phyloP scores from a whole-genome alignment of 1,140 invertebrate species.

The Pseudomyrmex cubaensis region DNA sequence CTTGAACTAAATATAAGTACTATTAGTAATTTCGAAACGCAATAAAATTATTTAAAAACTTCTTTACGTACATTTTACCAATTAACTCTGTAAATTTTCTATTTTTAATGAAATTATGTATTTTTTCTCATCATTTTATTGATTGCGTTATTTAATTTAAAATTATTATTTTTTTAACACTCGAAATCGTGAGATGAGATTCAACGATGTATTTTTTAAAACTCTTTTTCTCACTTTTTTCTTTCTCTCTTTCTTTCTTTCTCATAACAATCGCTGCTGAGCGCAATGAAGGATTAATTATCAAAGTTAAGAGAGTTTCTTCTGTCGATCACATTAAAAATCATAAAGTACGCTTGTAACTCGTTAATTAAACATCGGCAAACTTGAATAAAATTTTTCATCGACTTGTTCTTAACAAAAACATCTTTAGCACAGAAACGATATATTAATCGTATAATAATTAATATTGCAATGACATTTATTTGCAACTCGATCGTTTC shows the following conservation, averaged over 20 bases:
- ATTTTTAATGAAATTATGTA: too few species aligned
- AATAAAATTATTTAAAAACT: too few species aligned
- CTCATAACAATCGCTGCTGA: not conserved
- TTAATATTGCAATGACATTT: not conserved
- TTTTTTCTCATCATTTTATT: too few species aligned
- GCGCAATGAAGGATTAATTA: not conserved
- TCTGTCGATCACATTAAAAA: not conserved
- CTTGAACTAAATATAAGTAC: too few species aligned
- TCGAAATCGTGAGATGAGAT: too few species aligned
- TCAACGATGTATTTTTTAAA: too few species aligned
- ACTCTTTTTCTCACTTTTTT: too few species aligned
- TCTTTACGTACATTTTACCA: too few species aligned
- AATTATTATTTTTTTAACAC: too few species aligned
- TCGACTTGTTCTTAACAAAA: not conserved
- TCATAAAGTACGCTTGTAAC: not conserved
- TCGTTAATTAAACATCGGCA: conserved; percentile 11
- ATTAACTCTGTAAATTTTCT: too few species aligned
- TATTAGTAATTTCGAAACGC: too few species aligned
- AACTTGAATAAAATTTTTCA: not conserved
- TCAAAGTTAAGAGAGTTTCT: not conserved
- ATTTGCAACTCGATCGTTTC: not conserved
- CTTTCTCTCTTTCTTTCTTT: not conserved
- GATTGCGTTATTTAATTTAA: too few species aligned
- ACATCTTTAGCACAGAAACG: not conserved
- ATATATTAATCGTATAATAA: not conserved